phyloP scores from a whole-genome alignment of 1,140 invertebrate genomes.

The Caerostris extrusa region DNA sequence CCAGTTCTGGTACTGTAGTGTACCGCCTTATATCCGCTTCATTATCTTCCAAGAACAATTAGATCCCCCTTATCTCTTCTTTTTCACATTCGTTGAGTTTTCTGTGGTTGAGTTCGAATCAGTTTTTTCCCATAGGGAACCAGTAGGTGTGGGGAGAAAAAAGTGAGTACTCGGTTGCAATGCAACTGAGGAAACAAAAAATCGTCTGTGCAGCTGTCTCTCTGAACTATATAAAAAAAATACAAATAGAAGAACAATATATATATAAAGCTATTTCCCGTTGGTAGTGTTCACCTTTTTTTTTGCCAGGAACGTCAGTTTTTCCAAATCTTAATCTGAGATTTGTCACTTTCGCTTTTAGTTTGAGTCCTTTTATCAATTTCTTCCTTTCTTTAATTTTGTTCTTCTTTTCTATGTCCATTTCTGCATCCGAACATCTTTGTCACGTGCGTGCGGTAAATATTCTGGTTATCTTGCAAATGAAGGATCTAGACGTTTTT shows the following conservation, averaged over 20 bases:
- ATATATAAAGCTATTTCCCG: too few relatives aligned
- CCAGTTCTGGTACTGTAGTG: background rate
- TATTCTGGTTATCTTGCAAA: background rate
- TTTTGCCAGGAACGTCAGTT: background rate
- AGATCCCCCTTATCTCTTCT: background rate
- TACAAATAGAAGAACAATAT: too few relatives aligned
- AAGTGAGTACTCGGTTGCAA: background rate
- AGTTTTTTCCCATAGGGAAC: background rate
- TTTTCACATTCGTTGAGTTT: background rate
- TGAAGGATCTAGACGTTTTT: background rate
- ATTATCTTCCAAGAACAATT: background rate
- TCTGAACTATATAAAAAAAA: background rate
- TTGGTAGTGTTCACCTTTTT: background rate
- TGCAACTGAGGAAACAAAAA: constrained; percentile 53
- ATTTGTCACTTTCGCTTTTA: too few relatives aligned
- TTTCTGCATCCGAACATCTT: background rate
- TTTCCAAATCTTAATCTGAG: background rate
- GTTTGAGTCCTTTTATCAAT: too few relatives aligned
- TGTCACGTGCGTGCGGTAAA: background rate
- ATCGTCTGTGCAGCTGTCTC: constrained; percentile 48
- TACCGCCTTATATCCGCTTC: background rate
- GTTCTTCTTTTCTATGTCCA: background rate
- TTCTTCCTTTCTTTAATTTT: background rate
- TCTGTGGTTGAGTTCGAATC: background rate
- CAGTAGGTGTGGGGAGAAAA: background rate